phyloP scores from a whole-genome alignment of 2,113 vertebrate genomes.

The Oreotrochilus melanogaster region DNA sequence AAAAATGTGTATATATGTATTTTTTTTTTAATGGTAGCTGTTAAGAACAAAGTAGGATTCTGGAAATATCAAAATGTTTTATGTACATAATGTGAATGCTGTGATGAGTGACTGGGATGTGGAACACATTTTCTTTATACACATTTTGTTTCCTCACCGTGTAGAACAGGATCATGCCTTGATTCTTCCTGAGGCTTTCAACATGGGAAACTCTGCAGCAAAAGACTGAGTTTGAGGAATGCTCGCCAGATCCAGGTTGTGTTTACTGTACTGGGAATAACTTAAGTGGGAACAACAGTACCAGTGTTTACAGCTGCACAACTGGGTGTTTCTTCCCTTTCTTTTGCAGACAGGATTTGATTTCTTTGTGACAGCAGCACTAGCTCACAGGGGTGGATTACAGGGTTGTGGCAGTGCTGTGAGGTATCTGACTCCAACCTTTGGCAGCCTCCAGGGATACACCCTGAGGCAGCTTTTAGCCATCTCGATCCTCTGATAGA shows the following conservation, averaged over 20 bases:
- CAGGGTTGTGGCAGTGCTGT: neutral
- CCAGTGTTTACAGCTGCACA: rapidly evolving
- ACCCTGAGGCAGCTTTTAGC: neutral
- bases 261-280: neutral
- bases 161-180: neutral
- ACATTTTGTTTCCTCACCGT: neutral
- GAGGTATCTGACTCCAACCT: neutral
- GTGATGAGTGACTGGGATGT: neutral
- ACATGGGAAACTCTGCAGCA: neutral
- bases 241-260: neutral
- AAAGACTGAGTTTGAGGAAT: neutral
- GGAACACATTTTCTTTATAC: neutral
- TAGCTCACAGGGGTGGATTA: neutral
- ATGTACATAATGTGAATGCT: neutral
- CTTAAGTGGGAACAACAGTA: neutral
- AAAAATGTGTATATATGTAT: neutral
- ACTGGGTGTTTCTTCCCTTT: neutral
- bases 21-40: neutral
- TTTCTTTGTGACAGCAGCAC: neutral
- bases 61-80: neutral
- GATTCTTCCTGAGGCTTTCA: neutral
- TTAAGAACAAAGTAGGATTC: neutral
- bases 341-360: neutral
- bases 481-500: neutral
- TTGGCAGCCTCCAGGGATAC: neutral